Percentiles rank a stretch among this genome's conserved stretches.
These are phyloP conservation scores for Cliona cf. orientalis DNA, from an alignment of 37 sponge, comb jelly and placozoan species.

Conservation along the genomic window DNA sequence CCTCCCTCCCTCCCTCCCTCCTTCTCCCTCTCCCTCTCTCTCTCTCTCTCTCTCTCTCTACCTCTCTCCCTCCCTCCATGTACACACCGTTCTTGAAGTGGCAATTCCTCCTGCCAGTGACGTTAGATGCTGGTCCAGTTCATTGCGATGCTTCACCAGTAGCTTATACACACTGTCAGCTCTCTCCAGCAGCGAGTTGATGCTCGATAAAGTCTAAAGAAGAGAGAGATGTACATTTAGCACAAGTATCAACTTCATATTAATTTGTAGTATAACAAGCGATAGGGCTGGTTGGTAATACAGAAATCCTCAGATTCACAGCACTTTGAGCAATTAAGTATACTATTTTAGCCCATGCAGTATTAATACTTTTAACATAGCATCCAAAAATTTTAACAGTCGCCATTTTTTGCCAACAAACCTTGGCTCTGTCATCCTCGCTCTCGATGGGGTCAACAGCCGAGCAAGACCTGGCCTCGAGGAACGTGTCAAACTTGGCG, in stretches of 20 bases:
- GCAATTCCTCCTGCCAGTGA: slow-evolving; percentile 45
- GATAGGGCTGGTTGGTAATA: not conserved
- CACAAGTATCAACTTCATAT: not conserved
- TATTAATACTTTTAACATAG: not conserved
- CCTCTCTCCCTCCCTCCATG: too few species aligned
- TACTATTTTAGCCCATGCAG: too few species aligned
- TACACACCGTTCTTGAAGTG: slow-evolving; percentile 7
- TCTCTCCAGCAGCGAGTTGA: slow-evolving; percentile 80
- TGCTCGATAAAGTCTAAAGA: slow-evolving; percentile 64
- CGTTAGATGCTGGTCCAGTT: slow-evolving; percentile 72
- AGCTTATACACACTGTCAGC: slow-evolving; percentile 84
- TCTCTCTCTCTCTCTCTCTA: not conserved
- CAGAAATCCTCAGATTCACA: not conserved
- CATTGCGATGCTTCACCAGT: slow-evolving; percentile 74
- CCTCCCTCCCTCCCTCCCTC: not conserved
- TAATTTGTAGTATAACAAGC: not conserved
- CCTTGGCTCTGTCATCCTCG: slow-evolving; percentile 92
- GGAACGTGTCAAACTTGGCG: slow-evolving; percentile 84
- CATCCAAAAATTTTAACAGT: not conserved
- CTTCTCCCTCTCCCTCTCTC: not conserved
- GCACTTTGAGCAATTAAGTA: not conserved
- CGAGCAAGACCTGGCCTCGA: slow-evolving; percentile 70
- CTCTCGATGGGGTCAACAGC: slow-evolving; percentile 92
- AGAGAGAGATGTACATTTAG: not conserved
- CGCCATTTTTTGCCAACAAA: slow-evolving; percentile 1